Percentiles rank a stretch among this genome's conserved stretches.
Conservation (phyloP, 1,140 invertebrate genomes). For the Rhizoglyphus robini region DNA sequence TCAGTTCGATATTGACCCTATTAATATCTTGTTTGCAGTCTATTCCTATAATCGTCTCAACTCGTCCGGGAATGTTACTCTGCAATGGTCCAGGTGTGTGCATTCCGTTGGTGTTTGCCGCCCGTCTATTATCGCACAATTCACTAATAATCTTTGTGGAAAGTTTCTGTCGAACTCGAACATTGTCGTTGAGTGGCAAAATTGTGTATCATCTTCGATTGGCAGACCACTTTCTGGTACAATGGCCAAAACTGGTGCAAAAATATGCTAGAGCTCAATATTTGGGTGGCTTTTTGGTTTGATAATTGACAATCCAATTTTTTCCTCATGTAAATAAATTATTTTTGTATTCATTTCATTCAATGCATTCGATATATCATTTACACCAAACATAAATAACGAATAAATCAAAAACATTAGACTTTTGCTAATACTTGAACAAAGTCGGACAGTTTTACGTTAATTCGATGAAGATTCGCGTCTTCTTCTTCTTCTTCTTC, state of each 20-base stretch:
- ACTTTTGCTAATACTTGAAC: neutral
- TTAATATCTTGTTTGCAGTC: conserved; percentile 50
- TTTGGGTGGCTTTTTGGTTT: conserved; percentile 44
- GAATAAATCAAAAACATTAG: neutral
- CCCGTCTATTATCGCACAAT: conserved; percentile 31
- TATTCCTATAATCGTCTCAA: conserved; percentile 51
- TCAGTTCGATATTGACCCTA: conserved; percentile 62
- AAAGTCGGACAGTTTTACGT: neutral
- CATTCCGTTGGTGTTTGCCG: conserved; percentile 64
- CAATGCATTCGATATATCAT: neutral
- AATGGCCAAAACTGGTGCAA: conserved; percentile 59
- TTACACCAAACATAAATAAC: no score
- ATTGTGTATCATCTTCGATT: conserved; percentile 55
- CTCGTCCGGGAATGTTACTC: conserved; percentile 56
- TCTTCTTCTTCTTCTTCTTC: neutral
- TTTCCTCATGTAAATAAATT: neutral
- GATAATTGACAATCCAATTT: conserved; percentile 23
- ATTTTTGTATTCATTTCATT: neutral
- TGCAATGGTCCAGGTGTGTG: conserved; percentile 94
- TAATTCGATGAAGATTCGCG: neutral
- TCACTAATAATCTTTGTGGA: conserved; percentile 75
- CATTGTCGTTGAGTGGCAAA: conserved; percentile 71
- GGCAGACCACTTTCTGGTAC: conserved; percentile 72
- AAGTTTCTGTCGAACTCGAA: conserved; percentile 80
- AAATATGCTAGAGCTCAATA: conserved; percentile 47